Evolutionary conservation across 2,797 vertebrate genomes (phyloP).

Genomic region (Premnoplex brunnescens): DNA sequence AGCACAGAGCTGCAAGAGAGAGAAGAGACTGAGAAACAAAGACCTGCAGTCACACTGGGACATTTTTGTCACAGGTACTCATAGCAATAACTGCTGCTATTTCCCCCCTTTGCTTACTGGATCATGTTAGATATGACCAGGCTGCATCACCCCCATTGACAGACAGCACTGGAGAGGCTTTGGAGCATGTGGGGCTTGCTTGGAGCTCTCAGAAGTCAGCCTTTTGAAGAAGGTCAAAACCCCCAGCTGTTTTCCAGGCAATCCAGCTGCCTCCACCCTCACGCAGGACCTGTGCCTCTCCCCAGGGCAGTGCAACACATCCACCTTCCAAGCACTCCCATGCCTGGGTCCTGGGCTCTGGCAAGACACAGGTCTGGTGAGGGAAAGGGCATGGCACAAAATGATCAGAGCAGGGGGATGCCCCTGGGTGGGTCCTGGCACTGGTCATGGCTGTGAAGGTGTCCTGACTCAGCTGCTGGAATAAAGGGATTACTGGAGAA

Average conservation of each 20-base stretch:
- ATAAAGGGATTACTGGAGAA: not conserved
- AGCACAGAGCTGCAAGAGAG: not conserved
- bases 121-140: not conserved
- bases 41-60: not conserved
- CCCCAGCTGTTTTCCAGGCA: not conserved
- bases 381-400: not conserved
- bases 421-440: not conserved
- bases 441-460: not conserved
- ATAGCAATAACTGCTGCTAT: not conserved
- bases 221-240: not conserved
- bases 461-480: not conserved
- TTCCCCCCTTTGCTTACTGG: not conserved
- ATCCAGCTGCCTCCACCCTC: not conserved
- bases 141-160: not conserved
- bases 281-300: not conserved
- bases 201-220: not conserved
- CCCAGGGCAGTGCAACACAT: not conserved
- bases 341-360: not conserved
- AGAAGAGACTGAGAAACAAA: not conserved
- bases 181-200: not conserved
- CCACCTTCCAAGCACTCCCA: rapidly evolving
- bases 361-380: rapidly evolving
- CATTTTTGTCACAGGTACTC: not conserved
- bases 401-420: not conserved
- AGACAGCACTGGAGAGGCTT: not conserved